These are phyloP conservation scores for Tenrec ecaudatus DNA, from an alignment of 2,113 vertebrate species.

Conservation along the genomic window DNA sequence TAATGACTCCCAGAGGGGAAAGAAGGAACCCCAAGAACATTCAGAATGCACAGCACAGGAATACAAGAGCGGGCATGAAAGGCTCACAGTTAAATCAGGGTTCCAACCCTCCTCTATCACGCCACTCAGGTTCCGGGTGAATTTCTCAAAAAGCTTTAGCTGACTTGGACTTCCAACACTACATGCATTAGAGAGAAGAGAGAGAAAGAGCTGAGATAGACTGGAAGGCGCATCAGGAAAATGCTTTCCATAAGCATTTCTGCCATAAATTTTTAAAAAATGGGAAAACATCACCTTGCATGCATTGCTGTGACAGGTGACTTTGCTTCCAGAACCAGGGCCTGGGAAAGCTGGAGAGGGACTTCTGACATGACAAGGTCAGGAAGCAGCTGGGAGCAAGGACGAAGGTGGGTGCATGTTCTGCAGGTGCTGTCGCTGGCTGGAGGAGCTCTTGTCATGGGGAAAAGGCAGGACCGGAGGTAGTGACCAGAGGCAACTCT, in stretches of 20 bases:
- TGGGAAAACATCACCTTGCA: background rate
- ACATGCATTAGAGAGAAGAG: background rate
- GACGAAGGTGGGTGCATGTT: fast-evolving
- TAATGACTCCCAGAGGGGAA: background rate
- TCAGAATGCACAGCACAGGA: background rate
- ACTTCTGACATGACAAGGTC: too few relatives aligned
- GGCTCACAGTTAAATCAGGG: fast-evolving
- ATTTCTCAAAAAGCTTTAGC: conserved; percentile 26
- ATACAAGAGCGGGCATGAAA: background rate
- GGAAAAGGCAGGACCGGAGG: background rate
- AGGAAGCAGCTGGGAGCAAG: background rate
- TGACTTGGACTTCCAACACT: background rate
- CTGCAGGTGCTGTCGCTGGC: background rate
- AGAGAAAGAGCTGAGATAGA: background rate
- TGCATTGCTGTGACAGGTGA: background rate
- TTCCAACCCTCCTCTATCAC: background rate
- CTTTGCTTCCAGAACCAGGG: background rate
- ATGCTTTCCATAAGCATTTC: background rate
- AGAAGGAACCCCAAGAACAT: background rate
- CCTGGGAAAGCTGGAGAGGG: background rate
- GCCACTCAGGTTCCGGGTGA: background rate
- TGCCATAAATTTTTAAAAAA: background rate
- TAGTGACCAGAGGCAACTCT: background rate
- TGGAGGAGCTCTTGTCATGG: background rate
- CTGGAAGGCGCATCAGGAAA: background rate